Conservation (phyloP, 2,888 invertebrate species). For the Muscina levida region DNA sequence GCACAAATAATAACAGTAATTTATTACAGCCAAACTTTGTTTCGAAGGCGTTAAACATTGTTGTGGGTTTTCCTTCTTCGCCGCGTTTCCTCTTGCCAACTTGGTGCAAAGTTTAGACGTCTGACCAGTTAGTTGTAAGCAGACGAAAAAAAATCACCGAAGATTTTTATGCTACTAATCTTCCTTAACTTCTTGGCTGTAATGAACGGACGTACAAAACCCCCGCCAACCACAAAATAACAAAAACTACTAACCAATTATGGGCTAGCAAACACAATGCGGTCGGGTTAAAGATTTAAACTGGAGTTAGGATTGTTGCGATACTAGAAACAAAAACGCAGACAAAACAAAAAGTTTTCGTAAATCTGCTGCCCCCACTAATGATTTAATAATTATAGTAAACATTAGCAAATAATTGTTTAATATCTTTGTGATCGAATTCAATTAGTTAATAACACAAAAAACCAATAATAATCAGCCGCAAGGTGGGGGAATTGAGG, state of each 20-base stretch:
- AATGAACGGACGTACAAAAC: not conserved
- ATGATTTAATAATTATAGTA: conserved; percentile 26
- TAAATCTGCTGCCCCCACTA: conserved; percentile 12
- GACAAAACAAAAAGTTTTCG: not conserved
- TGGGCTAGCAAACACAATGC: not conserved
- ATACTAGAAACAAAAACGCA: not conserved
- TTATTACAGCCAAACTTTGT: conserved; percentile 47
- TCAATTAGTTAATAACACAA: conserved; percentile 26
- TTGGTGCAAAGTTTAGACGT: no score
- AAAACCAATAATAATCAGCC: not conserved
- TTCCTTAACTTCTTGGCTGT: not conserved
- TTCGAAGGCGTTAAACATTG: conserved; percentile 47
- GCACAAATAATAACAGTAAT: conserved; percentile 54
- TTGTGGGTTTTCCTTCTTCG: not conserved
- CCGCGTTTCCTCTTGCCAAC: not conserved
- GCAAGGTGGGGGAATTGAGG: not conserved
- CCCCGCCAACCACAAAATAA: no score
- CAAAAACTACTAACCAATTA: not conserved
- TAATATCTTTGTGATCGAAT: conserved; percentile 28
- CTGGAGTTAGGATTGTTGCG: not conserved
- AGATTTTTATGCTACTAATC: not conserved
- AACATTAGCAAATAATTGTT: conserved; percentile 11
- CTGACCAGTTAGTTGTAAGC: not conserved
- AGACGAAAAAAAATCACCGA: conserved; percentile 1
- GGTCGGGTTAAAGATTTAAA: not conserved